Evolutionary conservation across 1,140 invertebrate genomes (phyloP).

Genomic region (Scaptodrosophila lebanonensis): DNA sequence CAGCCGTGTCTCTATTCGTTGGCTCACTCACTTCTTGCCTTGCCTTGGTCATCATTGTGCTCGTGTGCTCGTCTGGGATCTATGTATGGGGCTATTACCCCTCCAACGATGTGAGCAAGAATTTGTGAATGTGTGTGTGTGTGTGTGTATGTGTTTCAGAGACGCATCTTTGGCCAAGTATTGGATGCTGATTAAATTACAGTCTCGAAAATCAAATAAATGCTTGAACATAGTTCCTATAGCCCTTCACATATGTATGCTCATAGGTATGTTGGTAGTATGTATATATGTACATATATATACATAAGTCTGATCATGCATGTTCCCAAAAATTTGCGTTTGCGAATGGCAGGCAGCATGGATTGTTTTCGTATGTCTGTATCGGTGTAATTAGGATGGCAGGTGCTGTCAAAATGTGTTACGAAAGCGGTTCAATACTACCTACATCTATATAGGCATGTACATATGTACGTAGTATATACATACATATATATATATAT

Average conservation of each 20-base stretch:
- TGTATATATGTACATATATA: too few relatives aligned
- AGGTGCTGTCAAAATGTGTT: constrained; percentile 63
- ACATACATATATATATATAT: constrained; percentile 3
- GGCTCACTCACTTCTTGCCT: too few relatives aligned
- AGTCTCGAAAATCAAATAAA: constrained; percentile 34
- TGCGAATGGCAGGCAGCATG: too few relatives aligned
- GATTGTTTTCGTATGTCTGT: too few relatives aligned
- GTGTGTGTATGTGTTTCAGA: background rate
- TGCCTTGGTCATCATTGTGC: too few relatives aligned
- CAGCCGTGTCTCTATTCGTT: too few relatives aligned
- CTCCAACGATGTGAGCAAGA: background rate
- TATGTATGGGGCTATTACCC: background rate
- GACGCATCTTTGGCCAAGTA: constrained; percentile 1
- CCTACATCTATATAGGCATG: constrained; percentile 52
- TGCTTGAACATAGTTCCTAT: too few relatives aligned
- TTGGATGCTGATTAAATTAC: constrained; percentile 66
- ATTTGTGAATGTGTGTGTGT: constrained; percentile 18
- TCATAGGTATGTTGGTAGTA: too few relatives aligned
- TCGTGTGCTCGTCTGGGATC: too few relatives aligned
- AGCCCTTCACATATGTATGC: too few relatives aligned
- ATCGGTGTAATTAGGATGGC: constrained; percentile 29
- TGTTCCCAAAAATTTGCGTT: too few relatives aligned
- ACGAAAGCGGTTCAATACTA: constrained; percentile 50
- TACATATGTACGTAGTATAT: background rate
- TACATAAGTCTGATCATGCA: too few relatives aligned